A percentile compares a stretch with the other conserved stretches of the same genome.
Evolutionary conservation across 2,888 invertebrate species (phyloP).

Genomic region (Globia sparganii): DNA sequence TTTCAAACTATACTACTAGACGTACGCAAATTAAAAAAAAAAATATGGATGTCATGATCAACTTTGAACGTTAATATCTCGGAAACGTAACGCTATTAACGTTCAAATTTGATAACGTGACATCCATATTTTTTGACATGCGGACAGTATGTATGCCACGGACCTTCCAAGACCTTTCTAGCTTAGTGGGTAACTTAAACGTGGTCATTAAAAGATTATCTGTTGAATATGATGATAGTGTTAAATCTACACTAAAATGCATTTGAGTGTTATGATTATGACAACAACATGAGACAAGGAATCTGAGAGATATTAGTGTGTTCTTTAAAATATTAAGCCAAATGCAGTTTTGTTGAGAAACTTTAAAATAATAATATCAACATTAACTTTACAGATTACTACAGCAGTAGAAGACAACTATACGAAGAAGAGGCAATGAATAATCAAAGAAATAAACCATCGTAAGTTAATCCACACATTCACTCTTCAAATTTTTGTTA

Average conservation of each 20-base stretch:
- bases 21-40: too few relatives aligned
- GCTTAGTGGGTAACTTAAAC: neutral
- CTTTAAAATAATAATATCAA: neutral
- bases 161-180: neutral
- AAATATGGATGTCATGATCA: too few relatives aligned
- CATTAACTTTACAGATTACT: constrained; percentile 92
- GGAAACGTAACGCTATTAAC: too few relatives aligned
- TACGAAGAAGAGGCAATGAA: constrained; percentile 95
- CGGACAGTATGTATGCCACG: too few relatives aligned
- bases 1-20: too few relatives aligned
- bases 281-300: constrained; percentile 14
- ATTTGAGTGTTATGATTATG: neutral
- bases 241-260: neutral
- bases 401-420: constrained; percentile 94
- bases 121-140: neutral
- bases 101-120: too few relatives aligned
- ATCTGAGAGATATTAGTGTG: neutral
- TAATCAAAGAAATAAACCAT: constrained; percentile 93
- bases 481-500: neutral
- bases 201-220: neutral
- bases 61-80: too few relatives aligned
- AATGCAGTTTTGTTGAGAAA: neutral
- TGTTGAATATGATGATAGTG: neutral
- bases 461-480: constrained; percentile 88
- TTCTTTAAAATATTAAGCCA: neutral